Base-by-base conservation (phyloP, 2,113 vertebrate genomes). In the Rhinolophus sinicus region DNA sequence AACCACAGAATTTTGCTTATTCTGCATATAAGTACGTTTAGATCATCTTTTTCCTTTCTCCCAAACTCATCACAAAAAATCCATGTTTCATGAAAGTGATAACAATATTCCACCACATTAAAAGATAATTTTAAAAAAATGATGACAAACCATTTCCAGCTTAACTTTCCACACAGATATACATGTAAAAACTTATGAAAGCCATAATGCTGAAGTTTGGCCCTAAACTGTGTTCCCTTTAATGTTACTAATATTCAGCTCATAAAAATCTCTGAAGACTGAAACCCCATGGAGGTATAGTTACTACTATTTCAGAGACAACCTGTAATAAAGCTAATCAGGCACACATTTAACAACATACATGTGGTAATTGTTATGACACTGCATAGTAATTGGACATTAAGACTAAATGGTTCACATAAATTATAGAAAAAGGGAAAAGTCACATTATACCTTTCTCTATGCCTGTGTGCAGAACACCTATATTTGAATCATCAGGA, bases 391-490 rank as follows among this genome's bases (percentile, higher is more conserved):
- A 97, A 97, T 88, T 91, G 93, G 88, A 94, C 82, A 97, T 97
- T 97, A 97, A 96, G 91, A 93, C 83, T 92, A 96, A 97, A 80
- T 89, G 80, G 81, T 93, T 75, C 93, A 87, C 80, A 94, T 96
- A 96, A 97, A 94, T 97, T 96, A 89, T 30, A 97, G 86, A 88
- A 97, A 96, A 96, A 86, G 82, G 47, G 60, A 83, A 93, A 90
- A 91, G 56, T 76, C 82, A 76, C 58, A 60, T 73, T 75, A 70
- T 28, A 8, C 56, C 67, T 97, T 94, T 84, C 88, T 93, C 24
- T 38, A 8, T 83, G 78, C 35, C 70, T 70, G 10, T 40, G 70
- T 65, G 22, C 62, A 88, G 81, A 40, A 19, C 24, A 93, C 72
- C 44, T 70, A 19, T 54, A 33, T n/a, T 64, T 22, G 38, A 78